phyloP scores from a whole-genome alignment of 2,113 vertebrate species.

The Coracopsis vasa region DNA sequence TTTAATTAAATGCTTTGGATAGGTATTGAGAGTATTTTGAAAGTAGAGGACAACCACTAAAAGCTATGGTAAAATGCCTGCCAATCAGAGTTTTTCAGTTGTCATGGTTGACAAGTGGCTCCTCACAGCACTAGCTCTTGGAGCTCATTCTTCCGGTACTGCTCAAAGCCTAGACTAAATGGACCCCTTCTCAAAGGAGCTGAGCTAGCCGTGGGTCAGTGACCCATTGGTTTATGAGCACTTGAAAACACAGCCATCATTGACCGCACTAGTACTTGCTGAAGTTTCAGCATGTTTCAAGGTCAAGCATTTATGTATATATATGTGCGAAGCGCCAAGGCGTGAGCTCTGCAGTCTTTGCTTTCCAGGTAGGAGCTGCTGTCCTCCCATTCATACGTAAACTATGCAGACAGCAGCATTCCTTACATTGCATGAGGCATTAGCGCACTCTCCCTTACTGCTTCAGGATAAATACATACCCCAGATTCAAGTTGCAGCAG shows the following conservation, averaged over 20 bases:
- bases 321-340: background rate
- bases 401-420: conserved; percentile 51
- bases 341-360: background rate
- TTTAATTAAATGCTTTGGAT: background rate
- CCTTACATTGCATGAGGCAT: conserved; percentile 37
- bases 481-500: conserved; percentile 20
- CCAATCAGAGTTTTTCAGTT: background rate
- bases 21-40: background rate
- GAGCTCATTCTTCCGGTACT: background rate
- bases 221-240: background rate
- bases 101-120: rapidly evolving
- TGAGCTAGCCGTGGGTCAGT: background rate
- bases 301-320: background rate
- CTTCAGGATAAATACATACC: background rate
- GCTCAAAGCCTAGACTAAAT: background rate
- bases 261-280: background rate
- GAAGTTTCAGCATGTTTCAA: background rate
- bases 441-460: background rate
- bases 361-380: conserved; percentile 25
- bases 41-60: background rate
- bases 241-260: background rate
- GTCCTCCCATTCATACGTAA: background rate
- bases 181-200: background rate
- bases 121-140: rapidly evolving
- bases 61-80: background rate